Conservation (phyloP, 2,888 invertebrate genomes). For the Drosophila borealis region DNA sequence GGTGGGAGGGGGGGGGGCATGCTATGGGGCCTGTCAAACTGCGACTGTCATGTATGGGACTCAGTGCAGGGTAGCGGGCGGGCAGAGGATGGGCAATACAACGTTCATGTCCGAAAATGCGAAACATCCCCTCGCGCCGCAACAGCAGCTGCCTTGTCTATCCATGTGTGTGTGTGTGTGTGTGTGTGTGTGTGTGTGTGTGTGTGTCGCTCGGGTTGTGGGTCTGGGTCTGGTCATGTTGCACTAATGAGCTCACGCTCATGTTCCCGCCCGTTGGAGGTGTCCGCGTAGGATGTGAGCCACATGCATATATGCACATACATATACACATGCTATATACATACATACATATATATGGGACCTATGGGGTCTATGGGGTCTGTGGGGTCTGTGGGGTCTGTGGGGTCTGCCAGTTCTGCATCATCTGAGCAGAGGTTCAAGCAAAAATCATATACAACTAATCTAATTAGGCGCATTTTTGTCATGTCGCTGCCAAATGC, state of each 20-base stretch:
- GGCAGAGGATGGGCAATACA: background rate
- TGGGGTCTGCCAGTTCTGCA: slow-evolving; percentile 41
- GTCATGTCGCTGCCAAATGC: slow-evolving; percentile 71
- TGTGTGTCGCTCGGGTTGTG: slow-evolving; percentile 2
- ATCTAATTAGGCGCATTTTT: slow-evolving; percentile 76
- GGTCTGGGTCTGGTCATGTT: slow-evolving; percentile 58
- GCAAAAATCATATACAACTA: slow-evolving; percentile 69
- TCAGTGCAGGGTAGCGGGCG: no score
- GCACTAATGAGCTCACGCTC: slow-evolving; percentile 59
- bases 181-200: no score
- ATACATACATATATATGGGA: background rate
- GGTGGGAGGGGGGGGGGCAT: no score
- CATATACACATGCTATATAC: background rate
- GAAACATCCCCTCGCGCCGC: background rate
- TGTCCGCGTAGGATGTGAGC: background rate
- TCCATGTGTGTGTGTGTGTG: background rate
- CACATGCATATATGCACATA: no score
- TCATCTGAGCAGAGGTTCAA: slow-evolving; percentile 57
- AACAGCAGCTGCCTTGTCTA: slow-evolving; percentile 34
- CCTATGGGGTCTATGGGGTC: no score
- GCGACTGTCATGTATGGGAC: no score
- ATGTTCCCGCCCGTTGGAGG: slow-evolving; percentile 25
- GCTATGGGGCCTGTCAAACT: background rate
- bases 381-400: background rate
- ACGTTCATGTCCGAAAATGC: slow-evolving; percentile 19